Evolutionary conservation across 1,140 invertebrate genomes (phyloP).

Genomic region (Battus philenor): DNA sequence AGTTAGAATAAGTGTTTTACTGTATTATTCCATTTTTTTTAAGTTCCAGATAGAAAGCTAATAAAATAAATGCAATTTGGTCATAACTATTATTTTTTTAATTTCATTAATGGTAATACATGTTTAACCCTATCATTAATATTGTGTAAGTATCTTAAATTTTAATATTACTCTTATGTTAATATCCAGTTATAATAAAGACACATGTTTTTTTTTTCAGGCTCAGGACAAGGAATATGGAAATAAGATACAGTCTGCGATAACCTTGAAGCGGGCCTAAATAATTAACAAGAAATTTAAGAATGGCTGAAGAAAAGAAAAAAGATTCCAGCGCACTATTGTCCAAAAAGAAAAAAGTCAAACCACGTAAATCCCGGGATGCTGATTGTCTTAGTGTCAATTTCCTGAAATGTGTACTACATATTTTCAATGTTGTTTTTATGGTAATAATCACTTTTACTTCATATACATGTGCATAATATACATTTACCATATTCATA

Average conservation of each 20-base stretch:
- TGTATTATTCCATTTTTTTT: constrained; percentile 67
- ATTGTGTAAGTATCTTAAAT: constrained; percentile 10
- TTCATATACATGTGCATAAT: too few species aligned
- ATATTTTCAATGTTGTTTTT: constrained; percentile 88
- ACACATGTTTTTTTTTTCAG: constrained; percentile 20
- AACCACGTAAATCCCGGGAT: constrained; percentile 77
- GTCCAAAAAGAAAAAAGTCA: constrained; percentile 62
- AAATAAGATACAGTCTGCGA: too few species aligned
- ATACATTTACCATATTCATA: too few species aligned
- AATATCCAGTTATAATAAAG: constrained; percentile 14
- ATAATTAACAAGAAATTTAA: constrained; percentile 19
- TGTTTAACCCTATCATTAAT: neutral
- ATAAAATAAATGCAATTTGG: constrained; percentile 47
- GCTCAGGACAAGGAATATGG: neutral
- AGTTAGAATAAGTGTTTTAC: constrained; percentile 61
- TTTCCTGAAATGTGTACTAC: constrained; percentile 86
- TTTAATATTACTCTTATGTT: neutral
- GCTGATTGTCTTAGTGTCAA: constrained; percentile 86
- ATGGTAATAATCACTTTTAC: constrained; percentile 77
- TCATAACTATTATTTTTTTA: constrained; percentile 30
- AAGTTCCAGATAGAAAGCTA: constrained; percentile 40
- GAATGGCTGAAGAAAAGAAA: constrained; percentile 65
- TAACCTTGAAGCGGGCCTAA: too few species aligned
- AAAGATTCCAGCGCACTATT: constrained; percentile 56
- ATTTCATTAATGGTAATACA: constrained; percentile 7